Conservation (phyloP, 2,888 invertebrate species). For the Drosophila parthenogenetica region DNA sequence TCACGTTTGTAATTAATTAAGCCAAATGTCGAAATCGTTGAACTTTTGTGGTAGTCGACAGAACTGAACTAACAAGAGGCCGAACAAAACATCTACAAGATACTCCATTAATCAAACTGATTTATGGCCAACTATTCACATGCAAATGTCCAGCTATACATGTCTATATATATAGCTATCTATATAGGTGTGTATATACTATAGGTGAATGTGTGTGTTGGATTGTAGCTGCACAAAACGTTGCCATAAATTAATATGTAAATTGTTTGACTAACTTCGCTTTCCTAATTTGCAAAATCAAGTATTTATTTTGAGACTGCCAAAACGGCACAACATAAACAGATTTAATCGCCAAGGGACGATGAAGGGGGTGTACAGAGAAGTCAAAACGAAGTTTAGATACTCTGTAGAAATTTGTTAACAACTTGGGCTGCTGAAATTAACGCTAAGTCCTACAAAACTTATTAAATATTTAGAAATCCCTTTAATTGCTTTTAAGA, state of each 20-base stretch:
- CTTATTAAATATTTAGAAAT: too few species aligned
- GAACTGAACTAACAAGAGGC: slow-evolving; percentile 45
- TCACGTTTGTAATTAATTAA: slow-evolving; percentile 54
- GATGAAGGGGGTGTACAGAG: too few species aligned
- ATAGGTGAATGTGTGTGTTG: background rate
- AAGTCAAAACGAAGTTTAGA: background rate
- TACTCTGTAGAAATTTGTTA: background rate
- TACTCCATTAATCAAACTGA: slow-evolving; percentile 66
- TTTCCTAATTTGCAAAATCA: slow-evolving; percentile 36
- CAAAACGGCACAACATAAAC: slow-evolving; percentile 29
- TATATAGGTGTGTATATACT: background rate
- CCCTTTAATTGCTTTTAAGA: too few species aligned
- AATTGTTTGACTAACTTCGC: slow-evolving; percentile 37
- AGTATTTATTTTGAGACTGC: slow-evolving; percentile 14
- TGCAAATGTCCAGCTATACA: slow-evolving; percentile 31
- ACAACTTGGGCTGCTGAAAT: too few species aligned
- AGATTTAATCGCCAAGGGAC: slow-evolving; percentile 7
- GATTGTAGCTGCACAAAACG: slow-evolving; percentile 37
- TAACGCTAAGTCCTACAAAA: too few species aligned
- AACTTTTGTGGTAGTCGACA: slow-evolving; percentile 55
- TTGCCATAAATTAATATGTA: slow-evolving; percentile 52
- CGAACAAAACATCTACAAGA: slow-evolving; percentile 48
- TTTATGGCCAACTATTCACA: slow-evolving; percentile 57
- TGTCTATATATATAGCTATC: too few species aligned
- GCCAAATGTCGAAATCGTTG: slow-evolving; percentile 28